phyloP scores from a whole-genome alignment of 2,797 vertebrate genomes.

The Coendou prehensilis region DNA sequence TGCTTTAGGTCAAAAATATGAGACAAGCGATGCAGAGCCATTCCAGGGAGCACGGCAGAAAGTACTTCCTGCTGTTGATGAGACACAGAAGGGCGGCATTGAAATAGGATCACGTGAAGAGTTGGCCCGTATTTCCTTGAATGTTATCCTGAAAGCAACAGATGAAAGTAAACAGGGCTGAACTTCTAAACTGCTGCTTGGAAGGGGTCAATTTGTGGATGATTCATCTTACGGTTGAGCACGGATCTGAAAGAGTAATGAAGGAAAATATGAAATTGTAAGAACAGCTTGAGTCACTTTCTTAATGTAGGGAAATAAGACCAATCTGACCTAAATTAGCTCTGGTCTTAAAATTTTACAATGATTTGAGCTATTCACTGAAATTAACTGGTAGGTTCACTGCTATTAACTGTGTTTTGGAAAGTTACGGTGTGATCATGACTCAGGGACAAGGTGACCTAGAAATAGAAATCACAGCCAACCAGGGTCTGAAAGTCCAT shows the following conservation, averaged over 20 bases:
- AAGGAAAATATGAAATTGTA: conserved; percentile 67
- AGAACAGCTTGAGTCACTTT: conserved; percentile 51
- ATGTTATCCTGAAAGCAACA: conserved; percentile 53
- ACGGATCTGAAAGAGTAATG: conserved; percentile 41
- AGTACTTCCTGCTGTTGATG: neutral
- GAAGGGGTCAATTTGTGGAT: conserved; percentile 33
- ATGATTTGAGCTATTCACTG: conserved; percentile 63
- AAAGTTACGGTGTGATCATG: conserved; percentile 73
- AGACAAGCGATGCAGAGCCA: neutral
- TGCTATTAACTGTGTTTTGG: conserved; percentile 61
- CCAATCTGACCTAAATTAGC: conserved; percentile 65
- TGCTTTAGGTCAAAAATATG: neutral
- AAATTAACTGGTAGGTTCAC: conserved; percentile 71
- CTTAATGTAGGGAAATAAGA: conserved; percentile 65
- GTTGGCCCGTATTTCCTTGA: neutral
- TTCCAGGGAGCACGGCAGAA: neutral
- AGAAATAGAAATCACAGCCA: conserved; percentile 59
- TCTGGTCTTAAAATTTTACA: conserved; percentile 50
- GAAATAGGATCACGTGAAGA: neutral
- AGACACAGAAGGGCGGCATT: neutral
- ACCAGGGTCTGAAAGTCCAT: conserved; percentile 35
- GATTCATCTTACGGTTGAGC: conserved; percentile 30
- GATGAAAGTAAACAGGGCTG: conserved; percentile 54
- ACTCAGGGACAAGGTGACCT: conserved; percentile 74
- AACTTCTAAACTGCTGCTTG: conserved; percentile 27